phyloP scores from a whole-genome alignment of 2,888 invertebrate species.

The Linnaemya tessellans region DNA sequence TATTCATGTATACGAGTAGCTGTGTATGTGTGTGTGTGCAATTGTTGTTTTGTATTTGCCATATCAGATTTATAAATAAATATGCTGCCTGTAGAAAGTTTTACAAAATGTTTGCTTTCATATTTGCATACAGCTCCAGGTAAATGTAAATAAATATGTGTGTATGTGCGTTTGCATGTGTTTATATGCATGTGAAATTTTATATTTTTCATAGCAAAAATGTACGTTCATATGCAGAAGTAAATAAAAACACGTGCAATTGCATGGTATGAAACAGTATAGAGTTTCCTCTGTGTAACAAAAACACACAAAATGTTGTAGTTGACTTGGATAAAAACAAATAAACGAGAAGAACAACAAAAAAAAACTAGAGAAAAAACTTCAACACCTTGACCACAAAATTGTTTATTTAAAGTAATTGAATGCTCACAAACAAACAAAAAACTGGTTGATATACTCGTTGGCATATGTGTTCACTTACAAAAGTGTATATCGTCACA shows the following conservation, averaged over 20 bases:
- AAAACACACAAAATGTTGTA: neutral
- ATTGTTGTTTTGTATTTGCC: no score
- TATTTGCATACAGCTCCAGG: conserved; percentile 19
- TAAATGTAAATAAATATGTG: neutral
- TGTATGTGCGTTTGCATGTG: neutral
- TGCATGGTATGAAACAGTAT: neutral
- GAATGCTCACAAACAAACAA: conserved; percentile 35
- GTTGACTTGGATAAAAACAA: conserved; percentile 2
- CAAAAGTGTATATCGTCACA: no score
- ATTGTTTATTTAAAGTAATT: conserved; percentile 58
- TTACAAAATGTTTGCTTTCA: conserved; percentile 1
- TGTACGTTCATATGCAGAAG: neutral
- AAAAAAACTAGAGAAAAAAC: conserved; percentile 10
- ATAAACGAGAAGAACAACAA: neutral
- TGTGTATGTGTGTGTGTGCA: neutral
- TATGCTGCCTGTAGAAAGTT: neutral
- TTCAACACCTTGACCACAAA: conserved; percentile 59
- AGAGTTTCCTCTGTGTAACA: neutral
- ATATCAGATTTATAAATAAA: neutral
- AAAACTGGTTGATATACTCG: neutral
- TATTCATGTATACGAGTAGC: no score
- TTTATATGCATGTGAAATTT: no score
- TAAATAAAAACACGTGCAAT: neutral
- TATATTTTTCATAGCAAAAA: no score
- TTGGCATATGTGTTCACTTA: no score